Conservation (phyloP, 2,888 invertebrate genomes). For the Orchesellides sinensis region DNA sequence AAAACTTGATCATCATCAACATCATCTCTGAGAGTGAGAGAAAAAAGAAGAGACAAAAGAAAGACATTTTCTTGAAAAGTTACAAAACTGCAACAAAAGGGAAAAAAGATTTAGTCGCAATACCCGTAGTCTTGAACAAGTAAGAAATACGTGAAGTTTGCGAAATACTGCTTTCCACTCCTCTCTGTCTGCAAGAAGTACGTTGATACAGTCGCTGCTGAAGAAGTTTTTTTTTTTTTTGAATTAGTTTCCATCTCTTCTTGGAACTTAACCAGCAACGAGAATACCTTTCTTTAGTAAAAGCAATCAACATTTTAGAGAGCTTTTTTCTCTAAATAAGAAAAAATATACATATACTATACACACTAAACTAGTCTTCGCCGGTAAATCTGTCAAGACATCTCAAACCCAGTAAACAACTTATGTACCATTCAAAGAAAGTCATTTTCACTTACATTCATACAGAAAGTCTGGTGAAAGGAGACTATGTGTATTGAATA, state of each 20-base stretch:
- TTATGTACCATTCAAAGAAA: constrained; percentile 26
- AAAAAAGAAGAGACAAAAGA: constrained; percentile 48
- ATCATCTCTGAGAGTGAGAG: no score
- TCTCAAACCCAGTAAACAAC: neutral
- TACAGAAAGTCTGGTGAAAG: neutral
- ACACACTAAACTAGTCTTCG: constrained; percentile 26
- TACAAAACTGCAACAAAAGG: constrained; percentile 33
- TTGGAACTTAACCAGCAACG: constrained; percentile 9
- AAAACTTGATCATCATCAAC: constrained; percentile 24
- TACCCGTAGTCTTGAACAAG: neutral
- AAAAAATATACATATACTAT: no score
- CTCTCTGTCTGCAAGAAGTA: neutral
- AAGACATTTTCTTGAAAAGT: constrained; percentile 26
- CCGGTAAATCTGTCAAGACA: constrained; percentile 20
- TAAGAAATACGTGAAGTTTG: constrained; percentile 24
- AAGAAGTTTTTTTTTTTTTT: constrained; percentile 22
- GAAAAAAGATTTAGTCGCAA: neutral
- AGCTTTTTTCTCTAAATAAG: neutral
- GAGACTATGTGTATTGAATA: neutral
- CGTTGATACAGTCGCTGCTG: constrained; percentile 5
- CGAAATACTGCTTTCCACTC: constrained; percentile 1
- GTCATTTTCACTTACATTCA: constrained; percentile 27
- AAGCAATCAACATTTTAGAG: constrained; percentile 33
- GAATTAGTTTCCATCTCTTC: neutral
- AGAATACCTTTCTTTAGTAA: constrained; percentile 28